Evolutionary conservation across 2,888 invertebrate genomes (phyloP), one percentile per base, ranked within the genome.

Genomic region (Scelioninae gen. 1): DNA sequence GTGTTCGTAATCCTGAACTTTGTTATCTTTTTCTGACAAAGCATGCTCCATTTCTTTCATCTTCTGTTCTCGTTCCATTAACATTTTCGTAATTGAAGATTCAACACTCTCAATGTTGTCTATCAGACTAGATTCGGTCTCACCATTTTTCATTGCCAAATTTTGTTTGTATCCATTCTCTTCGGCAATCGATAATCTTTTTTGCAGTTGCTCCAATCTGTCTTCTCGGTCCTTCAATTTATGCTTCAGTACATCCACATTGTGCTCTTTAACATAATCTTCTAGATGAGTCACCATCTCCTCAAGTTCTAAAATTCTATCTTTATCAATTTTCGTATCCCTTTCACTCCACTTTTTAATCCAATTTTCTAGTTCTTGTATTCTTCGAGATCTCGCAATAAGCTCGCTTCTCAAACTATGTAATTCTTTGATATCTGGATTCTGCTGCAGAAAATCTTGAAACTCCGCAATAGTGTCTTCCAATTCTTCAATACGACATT

Each of bases 381-480:
- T 89, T n/a, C 88, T 81, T 3, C 84, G 82, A 34, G 87, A 85
- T 1, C 88, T 87, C 1, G 81, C 68, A n/a, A 78, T 80, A 0
- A 90, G 80, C 16, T 88, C 88, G 5, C 82, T 83, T 15, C 87
- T 88, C 11, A 91, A 81, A 43, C 91, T 89, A 38, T 91, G 91
- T 58, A 93, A 85, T 53, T 93, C 92, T 49, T 91, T 90, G 53
- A 93, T 92, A 63, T 93, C 93, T 0, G 93, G 92, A 85, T 93
- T 93, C 60, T 93, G 92, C 47, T 91, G 90, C 0, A 93, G 84
- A 16, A 91, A 91, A 49, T 90, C 89, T 62, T 91, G 95, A 87
- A 95, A 95, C 88, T 95, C 95, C 29, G 94, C 91, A 53, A 95
- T 92, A 6, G 95, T 94, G 86, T 95, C 94, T 91, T 97, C 97